Percentiles rank a stretch among this genome's conserved stretches.
These are phyloP conservation scores for Tupaia tana DNA, from an alignment of 2,113 vertebrate genomes.

Conservation along the genomic window DNA sequence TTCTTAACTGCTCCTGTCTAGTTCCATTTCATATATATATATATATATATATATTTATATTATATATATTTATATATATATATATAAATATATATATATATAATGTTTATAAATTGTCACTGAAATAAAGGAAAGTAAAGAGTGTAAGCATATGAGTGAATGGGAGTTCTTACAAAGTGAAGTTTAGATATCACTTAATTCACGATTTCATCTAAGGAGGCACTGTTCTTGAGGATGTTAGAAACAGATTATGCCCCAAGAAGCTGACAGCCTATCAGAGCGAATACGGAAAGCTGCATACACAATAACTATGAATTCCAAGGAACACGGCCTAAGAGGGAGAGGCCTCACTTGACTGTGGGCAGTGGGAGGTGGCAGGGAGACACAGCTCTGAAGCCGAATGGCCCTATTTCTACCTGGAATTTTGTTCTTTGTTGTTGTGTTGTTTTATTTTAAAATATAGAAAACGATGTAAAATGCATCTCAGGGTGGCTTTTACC, in stretches of 20 bases:
- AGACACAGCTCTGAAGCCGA: not conserved
- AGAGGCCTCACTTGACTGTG: not conserved
- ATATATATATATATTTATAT: too few species aligned
- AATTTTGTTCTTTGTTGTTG: not conserved
- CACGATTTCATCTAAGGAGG: not conserved
- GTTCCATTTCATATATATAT: too few species aligned
- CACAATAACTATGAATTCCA: not conserved
- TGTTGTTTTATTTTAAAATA: slow-evolving; percentile 15
- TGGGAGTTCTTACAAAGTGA: slow-evolving; percentile 6
- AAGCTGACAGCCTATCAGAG: not conserved
- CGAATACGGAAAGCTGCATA: not conserved
- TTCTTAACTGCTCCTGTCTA: too few species aligned
- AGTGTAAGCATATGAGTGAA: too few species aligned
- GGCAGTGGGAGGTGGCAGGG: not conserved
- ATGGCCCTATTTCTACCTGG: not conserved
- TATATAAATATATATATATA: too few species aligned
- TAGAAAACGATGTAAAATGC: not conserved
- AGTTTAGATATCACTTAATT: not conserved
- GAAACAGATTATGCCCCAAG: not conserved
- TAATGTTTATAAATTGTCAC: too few species aligned
- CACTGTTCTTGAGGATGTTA: not conserved
- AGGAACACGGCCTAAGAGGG: not conserved
- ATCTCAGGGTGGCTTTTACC: not conserved
- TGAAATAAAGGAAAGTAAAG: too few species aligned
- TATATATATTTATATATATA: too few species aligned